Evolutionary conservation across 2,113 vertebrate genomes (phyloP), one percentile per base, ranked within the genome.

Genomic region (Etia nguti): DNA sequence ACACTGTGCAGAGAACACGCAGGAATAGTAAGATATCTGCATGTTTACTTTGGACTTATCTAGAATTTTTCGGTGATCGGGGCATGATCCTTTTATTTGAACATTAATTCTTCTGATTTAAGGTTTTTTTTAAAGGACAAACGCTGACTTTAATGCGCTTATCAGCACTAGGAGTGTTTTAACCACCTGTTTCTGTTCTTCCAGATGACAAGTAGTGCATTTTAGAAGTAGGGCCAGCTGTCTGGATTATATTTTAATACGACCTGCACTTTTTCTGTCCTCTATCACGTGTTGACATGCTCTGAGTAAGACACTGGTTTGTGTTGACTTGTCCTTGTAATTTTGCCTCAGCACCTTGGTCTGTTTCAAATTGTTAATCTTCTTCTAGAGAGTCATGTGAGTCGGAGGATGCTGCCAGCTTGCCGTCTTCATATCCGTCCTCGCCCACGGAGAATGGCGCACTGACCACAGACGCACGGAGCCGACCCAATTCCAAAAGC

Each of bases 391-490:
- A 98, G 94, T 98, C 98, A 24, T 97, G 97, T 90, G 98, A 99
- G 92, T 99, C 97, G 83, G 98, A 98, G 95, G 98, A 99, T 91
- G 97, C 97, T 0, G 96, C 96, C 79, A 98, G 97, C 90, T 94
- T 98, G 88, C 97, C 96, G 52, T 98, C 98, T 91, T 95, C 98
- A 60, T 96, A 97, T 92, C 97, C 97, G 15, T 96, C 98, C 81
- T 98, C 97, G 77, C 99, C 97, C 16, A 97, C 96, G 84, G 98
- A 99, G 95, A 99, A 99, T 31, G 98, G 99, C 95, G 98, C 97
- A 2, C 73, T 91, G 65, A 92, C 94, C 85, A 82, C 88, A 77
- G 97, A 97, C 86, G 95, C 89, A 85, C 97, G 96, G 93, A 97
- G 94, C 86, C 97, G 97, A 83, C 97, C 97, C 95, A 96, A 95